Evolutionary conservation across 1,140 invertebrate species (phyloP).

Genomic region (Pseudomyrmex gracilis): DNA sequence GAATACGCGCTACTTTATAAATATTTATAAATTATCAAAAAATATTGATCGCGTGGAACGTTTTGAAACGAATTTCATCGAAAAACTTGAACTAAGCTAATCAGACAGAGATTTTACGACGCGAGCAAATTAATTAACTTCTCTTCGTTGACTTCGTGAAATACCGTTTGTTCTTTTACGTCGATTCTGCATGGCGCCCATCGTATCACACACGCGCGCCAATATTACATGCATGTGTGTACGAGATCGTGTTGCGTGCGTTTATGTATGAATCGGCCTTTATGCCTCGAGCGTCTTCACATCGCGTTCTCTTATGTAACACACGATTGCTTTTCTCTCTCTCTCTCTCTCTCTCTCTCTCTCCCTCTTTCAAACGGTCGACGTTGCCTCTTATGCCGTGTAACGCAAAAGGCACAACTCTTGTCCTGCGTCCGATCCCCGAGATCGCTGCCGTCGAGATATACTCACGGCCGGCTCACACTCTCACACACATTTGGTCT

Average conservation of each 20-base stretch:
- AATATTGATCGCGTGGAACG: too few relatives aligned
- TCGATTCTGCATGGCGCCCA: conserved; percentile 30
- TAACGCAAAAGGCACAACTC: conserved; percentile 60
- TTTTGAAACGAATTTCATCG: not conserved
- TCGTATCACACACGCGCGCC: conserved; percentile 2
- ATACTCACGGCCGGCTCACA: conserved; percentile 12
- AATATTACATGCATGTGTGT: not conserved
- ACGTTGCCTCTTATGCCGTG: conserved; percentile 34
- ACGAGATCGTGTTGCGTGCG: not conserved
- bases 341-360: too few relatives aligned
- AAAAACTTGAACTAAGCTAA: not conserved
- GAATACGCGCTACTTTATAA: too few relatives aligned
- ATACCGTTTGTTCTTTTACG: conserved; percentile 62
- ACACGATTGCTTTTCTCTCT: conserved; percentile 56
- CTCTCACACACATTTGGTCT: conserved; percentile 23
- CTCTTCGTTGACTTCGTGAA: conserved; percentile 33
- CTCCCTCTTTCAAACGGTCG: conserved; percentile 34
- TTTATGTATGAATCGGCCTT: conserved; percentile 47
- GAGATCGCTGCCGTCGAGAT: conserved; percentile 43
- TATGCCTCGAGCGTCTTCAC: conserved; percentile 63
- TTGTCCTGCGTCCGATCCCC: conserved; percentile 44
- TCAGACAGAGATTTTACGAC: not conserved
- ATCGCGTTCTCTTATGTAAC: conserved; percentile 67
- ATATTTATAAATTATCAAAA: too few relatives aligned
- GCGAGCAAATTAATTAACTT: not conserved